Percentiles rank a stretch among this genome's conserved stretches.
phyloP scores from a whole-genome alignment of 2,797 vertebrate species.

The Propithecus perrieri region DNA sequence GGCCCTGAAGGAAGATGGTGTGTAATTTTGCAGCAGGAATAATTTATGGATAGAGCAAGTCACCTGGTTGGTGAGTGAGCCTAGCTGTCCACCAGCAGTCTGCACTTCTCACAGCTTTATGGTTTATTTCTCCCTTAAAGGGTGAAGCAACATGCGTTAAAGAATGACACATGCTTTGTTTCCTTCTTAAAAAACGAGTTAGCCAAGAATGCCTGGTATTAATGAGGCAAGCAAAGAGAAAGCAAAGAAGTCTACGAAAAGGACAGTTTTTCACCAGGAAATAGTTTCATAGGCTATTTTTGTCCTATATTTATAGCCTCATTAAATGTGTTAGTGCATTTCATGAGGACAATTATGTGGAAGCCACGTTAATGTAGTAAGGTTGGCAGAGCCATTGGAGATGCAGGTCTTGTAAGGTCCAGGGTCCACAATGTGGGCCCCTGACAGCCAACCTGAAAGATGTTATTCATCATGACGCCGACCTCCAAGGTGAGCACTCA shows the following conservation, averaged over 20 bases:
- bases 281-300: conserved; percentile 54
- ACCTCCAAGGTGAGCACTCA: neutral
- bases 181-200: neutral
- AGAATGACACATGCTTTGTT: neutral
- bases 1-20: neutral
- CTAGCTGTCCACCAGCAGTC: neutral
- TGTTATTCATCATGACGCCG: accelerated
- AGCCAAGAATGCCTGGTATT: conserved; percentile 6
- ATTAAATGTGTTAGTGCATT: conserved; percentile 39
- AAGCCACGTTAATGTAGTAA: neutral
- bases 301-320: conserved; percentile 55
- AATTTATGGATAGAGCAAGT: neutral
- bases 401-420: neutral
- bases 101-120: neutral
- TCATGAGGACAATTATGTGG: conserved; percentile 40
- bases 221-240: conserved; percentile 1
- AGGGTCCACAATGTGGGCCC: neutral
- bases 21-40: neutral
- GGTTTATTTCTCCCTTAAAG: neutral
- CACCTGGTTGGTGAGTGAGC: neutral
- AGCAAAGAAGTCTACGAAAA: neutral
- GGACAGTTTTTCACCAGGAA: conserved; percentile 39
- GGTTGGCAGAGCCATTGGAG: neutral
- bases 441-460: too few species aligned
- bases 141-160: too few species aligned